Percentiles rank a stretch among this genome's conserved stretches.
These are phyloP conservation scores for Pollenia labialis DNA, from an alignment of 2,888 invertebrate genomes.

Conservation along the genomic window DNA sequence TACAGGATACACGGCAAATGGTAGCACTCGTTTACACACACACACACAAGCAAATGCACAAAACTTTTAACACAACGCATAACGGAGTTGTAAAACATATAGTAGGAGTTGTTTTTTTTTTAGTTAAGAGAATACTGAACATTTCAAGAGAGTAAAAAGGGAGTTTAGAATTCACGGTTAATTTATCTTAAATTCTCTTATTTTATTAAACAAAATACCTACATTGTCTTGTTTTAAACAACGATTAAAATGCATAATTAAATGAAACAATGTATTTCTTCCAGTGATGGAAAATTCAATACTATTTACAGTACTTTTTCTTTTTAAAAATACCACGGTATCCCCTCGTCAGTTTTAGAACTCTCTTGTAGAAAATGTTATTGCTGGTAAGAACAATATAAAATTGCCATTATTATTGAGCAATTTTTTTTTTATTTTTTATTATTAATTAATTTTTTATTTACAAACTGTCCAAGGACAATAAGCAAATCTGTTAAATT, in stretches of 20 bases:
- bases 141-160: constrained; percentile 28
- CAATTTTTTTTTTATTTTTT: no score
- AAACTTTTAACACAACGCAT: constrained; percentile 1
- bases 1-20: constrained; percentile 34
- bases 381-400: no score
- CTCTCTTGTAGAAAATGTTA: no score
- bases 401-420: no score
- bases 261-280: constrained; percentile 2
- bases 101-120: neutral
- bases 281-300: no score
- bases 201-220: neutral
- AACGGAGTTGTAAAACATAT: constrained; percentile 48
- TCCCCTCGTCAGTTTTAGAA: no score
- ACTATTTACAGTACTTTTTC: no score
- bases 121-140: neutral
- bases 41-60: neutral
- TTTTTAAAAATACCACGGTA: no score
- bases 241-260: neutral
- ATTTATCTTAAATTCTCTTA: constrained; percentile 42
- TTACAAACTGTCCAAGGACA: no score
- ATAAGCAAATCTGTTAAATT: no score
- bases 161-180: constrained; percentile 9
- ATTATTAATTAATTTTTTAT: no score
- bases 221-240: no score
- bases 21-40: neutral